These are phyloP conservation scores for Phycodurus eques DNA, from an alignment of 2,113 vertebrate genomes.

Conservation along the genomic window DNA sequence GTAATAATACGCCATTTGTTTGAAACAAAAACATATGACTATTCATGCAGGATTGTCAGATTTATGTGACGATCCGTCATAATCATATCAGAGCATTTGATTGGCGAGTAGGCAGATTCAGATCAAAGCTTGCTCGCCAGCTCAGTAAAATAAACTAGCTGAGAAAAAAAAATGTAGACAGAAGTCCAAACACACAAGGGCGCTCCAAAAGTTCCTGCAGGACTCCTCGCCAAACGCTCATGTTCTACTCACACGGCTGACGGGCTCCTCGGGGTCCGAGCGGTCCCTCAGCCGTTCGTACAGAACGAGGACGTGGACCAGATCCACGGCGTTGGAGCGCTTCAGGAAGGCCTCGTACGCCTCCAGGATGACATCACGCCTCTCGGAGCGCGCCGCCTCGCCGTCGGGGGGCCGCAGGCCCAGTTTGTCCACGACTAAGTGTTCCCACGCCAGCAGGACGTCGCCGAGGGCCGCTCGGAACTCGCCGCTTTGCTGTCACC, in stretches of 20 bases:
- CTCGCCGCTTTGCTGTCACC: conserved; percentile 78
- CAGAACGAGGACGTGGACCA: conserved; percentile 82
- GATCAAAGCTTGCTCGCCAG: too few species aligned
- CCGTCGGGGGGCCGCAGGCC: conserved; percentile 65
- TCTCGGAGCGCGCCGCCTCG: conserved; percentile 66
- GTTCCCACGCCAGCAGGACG: conserved; percentile 86
- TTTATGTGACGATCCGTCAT: background rate
- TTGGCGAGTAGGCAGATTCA: too few species aligned
- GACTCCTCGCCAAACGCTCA: background rate
- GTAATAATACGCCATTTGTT: background rate
- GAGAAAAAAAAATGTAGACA: too few species aligned
- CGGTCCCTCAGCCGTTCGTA: conserved; percentile 65
- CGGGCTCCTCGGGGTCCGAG: conserved; percentile 65
- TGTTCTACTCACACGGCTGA: conserved; percentile 79
- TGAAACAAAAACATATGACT: background rate
- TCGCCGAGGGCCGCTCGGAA: conserved; percentile 85
- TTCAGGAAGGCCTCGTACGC: conserved; percentile 82
- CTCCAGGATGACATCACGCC: conserved; percentile 78
- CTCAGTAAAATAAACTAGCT: too few species aligned
- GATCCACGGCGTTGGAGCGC: conserved; percentile 84
- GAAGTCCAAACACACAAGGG: too few species aligned
- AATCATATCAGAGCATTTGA: background rate
- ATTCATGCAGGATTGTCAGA: background rate
- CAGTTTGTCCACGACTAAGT: conserved; percentile 84
- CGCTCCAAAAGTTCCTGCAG: background rate